Evolutionary conservation across 2,888 invertebrate species (phyloP).

Genomic region (Polyommatus iphigenia): DNA sequence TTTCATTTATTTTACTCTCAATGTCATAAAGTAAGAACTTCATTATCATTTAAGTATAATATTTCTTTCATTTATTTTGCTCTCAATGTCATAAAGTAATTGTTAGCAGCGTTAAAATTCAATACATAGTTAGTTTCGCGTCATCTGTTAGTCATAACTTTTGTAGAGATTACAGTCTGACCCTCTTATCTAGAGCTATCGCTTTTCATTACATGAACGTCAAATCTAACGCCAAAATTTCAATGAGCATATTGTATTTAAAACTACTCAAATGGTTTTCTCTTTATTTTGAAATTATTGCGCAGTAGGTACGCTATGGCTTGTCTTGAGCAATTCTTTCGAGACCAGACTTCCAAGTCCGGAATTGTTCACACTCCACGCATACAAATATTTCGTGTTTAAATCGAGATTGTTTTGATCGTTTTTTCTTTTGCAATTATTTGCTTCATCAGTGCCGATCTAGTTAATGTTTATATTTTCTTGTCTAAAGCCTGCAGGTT

Average conservation of each 20-base stretch:
- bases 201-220: background rate
- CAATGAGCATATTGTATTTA: background rate
- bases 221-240: constrained; percentile 19
- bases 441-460: background rate
- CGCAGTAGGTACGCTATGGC: constrained; percentile 10
- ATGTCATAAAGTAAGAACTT: background rate
- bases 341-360: constrained; percentile 14
- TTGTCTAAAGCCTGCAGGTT: background rate
- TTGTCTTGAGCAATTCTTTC: constrained; percentile 19
- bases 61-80: background rate
- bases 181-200: constrained; percentile 18
- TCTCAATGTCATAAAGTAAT: background rate
- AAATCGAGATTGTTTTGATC: background rate
- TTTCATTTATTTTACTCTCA: background rate
- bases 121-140: constrained; percentile 6
- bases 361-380: constrained; percentile 5
- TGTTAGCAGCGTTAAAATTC: background rate
- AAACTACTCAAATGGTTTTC: constrained; percentile 9
- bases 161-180: constrained; percentile 7
- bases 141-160: constrained; percentile 1
- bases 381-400: background rate
- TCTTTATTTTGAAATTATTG: constrained; percentile 19
- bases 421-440: background rate
- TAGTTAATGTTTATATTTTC: constrained; percentile 5
- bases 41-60: background rate